phyloP scores from a whole-genome alignment of 2,888 invertebrate species.

The Cabera pusaria region DNA sequence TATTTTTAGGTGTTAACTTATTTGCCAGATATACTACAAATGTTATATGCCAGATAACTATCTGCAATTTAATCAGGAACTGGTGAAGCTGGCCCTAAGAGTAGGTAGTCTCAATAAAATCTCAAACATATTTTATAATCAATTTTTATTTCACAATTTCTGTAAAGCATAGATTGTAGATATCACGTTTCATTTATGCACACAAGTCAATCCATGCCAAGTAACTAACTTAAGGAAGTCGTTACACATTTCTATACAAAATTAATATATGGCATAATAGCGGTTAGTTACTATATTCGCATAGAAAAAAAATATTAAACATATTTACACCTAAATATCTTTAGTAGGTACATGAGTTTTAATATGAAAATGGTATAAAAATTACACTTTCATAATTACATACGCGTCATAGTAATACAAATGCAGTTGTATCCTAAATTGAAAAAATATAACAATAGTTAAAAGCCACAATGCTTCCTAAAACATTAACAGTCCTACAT shows the following conservation, averaged over 20 bases:
- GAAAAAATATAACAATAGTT: conserved; percentile 81
- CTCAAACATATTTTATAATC: conserved; percentile 53
- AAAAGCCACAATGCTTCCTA: conserved; percentile 72
- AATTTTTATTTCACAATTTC: conserved; percentile 80
- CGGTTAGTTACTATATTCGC: conserved; percentile 71
- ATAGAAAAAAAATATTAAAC: conserved; percentile 79
- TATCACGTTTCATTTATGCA: conserved; percentile 82
- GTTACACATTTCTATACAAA: conserved; percentile 76
- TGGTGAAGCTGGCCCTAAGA: too few species aligned
- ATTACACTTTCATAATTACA: conserved; percentile 80
- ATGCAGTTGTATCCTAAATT: conserved; percentile 73
- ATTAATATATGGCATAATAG: conserved; percentile 73
- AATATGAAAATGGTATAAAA: conserved; percentile 83
- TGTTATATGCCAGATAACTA: too few species aligned
- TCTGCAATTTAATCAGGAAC: too few species aligned
- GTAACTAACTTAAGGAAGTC: conserved; percentile 52
- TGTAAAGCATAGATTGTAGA: conserved; percentile 83
- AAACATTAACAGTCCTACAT: conserved; percentile 64
- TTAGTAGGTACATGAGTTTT: conserved; percentile 80
- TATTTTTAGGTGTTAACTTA: too few species aligned
- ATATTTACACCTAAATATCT: conserved; percentile 77
- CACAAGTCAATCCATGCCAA: conserved; percentile 76
- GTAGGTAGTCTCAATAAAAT: conserved; percentile 10
- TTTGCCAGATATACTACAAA: too few species aligned
- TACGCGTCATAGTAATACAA: conserved; percentile 76